phyloP scores from a whole-genome alignment of 2,888 invertebrate genomes.

The Plebejus melissa region DNA sequence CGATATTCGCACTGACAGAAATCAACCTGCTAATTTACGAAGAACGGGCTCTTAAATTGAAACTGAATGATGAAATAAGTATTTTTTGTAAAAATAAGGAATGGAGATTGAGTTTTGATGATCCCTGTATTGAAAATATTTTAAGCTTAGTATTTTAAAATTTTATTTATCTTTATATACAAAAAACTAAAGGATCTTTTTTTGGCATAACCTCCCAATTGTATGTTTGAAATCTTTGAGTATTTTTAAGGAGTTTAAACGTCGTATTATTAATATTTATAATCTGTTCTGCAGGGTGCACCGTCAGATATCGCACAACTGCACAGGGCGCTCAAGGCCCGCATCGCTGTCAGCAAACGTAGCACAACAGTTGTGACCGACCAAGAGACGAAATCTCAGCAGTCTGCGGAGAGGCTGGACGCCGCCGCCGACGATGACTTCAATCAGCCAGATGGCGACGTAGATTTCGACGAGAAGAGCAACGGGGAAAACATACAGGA shows the following conservation, averaged over 20 bases:
- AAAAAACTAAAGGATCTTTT: no score
- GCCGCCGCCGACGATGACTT: slow-evolving; percentile 50
- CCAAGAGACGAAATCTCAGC: slow-evolving; percentile 49
- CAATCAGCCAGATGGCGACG: slow-evolving; percentile 40
- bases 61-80: not conserved
- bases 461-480: slow-evolving; percentile 40
- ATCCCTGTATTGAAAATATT: no score
- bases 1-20: no score
- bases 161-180: no score
- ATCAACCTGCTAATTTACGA: no score
- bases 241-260: no score
- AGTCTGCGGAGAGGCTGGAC: slow-evolving; percentile 60
- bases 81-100: no score
- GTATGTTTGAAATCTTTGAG: no score
- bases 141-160: no score
- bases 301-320: slow-evolving; percentile 63
- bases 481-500: slow-evolving; percentile 34
- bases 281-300: slow-evolving; percentile 53
- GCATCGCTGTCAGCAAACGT: slow-evolving; percentile 56
- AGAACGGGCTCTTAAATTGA: not conserved
- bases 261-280: no score
- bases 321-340: slow-evolving; percentile 55
- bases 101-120: no score
- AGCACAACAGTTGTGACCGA: slow-evolving; percentile 47
- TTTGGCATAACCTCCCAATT: no score